A percentile compares a stretch with the other conserved stretches of the same genome.
phyloP scores from a whole-genome alignment of 2,797 vertebrate genomes.

The Pseudochromis fuscus region DNA sequence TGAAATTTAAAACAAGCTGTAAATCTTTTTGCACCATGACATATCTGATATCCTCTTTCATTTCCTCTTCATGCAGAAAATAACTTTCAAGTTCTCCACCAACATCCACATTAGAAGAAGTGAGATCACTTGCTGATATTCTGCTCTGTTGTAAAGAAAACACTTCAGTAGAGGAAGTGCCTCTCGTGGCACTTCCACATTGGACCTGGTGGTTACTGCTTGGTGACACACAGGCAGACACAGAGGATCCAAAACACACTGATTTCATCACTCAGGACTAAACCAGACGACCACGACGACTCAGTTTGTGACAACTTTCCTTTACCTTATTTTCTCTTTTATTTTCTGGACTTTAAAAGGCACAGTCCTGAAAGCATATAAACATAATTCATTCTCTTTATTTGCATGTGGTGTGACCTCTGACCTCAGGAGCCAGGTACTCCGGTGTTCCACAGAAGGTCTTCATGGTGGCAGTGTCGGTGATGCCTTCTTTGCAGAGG shows the following conservation, averaged over 20 bases:
- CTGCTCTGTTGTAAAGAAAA: constrained; percentile 1
- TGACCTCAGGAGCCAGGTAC: constrained; percentile 87
- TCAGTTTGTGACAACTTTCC: background rate
- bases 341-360: background rate
- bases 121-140: constrained; percentile 35
- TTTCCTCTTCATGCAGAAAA: constrained; percentile 29
- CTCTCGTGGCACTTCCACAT: constrained; percentile 17
- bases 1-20: background rate
- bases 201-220: background rate
- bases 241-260: background rate
- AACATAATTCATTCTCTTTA: background rate
- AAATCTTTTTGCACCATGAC: background rate
- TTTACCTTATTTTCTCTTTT: background rate
- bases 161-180: constrained; percentile 22
- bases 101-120: constrained; percentile 34
- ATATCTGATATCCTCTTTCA: constrained; percentile 43
- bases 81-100: constrained; percentile 19
- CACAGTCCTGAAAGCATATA: too few relatives aligned
- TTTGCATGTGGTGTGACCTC: constrained; percentile 23
- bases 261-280: background rate
- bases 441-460: constrained; percentile 88
- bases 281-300: background rate
- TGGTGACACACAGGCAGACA: constrained; percentile 10
- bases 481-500: constrained; percentile 88
- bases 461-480: constrained; percentile 88